A percentile compares a stretch with the other conserved stretches of the same genome.
Evolutionary conservation across 2,797 vertebrate species (phyloP).

Genomic region (Sciurus carolinensis): DNA sequence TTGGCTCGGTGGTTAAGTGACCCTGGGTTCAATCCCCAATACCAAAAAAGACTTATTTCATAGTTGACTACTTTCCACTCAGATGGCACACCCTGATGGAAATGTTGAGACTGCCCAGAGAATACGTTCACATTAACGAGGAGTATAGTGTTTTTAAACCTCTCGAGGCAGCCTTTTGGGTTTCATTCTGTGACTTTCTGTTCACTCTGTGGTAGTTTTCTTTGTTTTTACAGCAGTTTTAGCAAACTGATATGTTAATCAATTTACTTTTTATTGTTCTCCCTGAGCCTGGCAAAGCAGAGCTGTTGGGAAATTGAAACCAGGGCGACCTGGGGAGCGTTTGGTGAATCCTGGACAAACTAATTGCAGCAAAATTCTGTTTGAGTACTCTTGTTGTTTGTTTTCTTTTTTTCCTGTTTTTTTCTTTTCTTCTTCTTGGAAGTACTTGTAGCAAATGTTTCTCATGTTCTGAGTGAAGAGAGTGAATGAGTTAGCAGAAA

Average conservation of each 20-base stretch:
- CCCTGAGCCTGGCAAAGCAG: background rate
- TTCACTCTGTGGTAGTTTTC: background rate
- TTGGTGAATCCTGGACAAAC: background rate
- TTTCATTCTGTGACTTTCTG: background rate
- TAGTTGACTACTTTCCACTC: background rate
- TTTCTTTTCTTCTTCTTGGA: background rate
- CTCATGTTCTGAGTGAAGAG: background rate
- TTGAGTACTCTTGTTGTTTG: background rate
- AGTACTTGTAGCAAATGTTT: background rate
- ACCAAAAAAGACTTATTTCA: background rate
- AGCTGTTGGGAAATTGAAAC: background rate
- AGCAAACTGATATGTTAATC: background rate
- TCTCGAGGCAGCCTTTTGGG: background rate
- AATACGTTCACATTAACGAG: fast-evolving
- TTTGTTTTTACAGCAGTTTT: background rate
- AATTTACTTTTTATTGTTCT: background rate
- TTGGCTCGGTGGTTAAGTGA: too few relatives aligned
- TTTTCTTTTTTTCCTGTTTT: background rate
- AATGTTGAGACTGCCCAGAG: background rate
- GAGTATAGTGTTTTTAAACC: fast-evolving
- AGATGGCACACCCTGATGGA: background rate
- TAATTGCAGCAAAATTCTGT: background rate
- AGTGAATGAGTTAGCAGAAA: background rate
- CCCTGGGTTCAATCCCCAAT: too few relatives aligned
- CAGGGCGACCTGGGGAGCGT: background rate